Base-by-base conservation (phyloP, 2,888 invertebrate species). In the Lasioglossum morio region DNA sequence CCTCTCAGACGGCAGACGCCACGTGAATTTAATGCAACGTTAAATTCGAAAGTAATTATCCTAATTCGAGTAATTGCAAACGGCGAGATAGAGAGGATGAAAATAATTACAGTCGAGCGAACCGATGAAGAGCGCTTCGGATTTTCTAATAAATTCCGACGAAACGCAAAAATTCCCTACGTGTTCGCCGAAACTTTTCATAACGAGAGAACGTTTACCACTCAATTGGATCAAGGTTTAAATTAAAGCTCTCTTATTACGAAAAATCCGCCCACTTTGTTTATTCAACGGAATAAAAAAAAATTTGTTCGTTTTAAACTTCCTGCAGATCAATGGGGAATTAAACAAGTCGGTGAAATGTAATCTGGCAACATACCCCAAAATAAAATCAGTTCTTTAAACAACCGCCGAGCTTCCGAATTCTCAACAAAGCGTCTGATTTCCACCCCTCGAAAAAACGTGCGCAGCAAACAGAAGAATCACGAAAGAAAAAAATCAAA, bases 41-140 rank as follows among this genome's bases (percentile, higher is more conserved):
- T 75, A 57, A 75, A 34, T 57, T 57, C 72, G n/a, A 72, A 8
- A 66, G 78, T 30, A 75, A 84, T 84, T 83, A 75, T 83, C 43
- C 37, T 37, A 84, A 75, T 63, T 66, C 53, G 37, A 37, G 43
- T 53, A 79, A 83, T 75, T 83, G n/a, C 53, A n/a, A 73, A 57
- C 57, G 23, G 46, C 34, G 19, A 23, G 53, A 53, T 23, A 53
- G 53, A 23, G 34, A 12, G 48, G 69, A 48, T 12, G 73, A 34
- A 60, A 69, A 70, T 76, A 81, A 81, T 78, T 74, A 48, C 30
- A 34, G 77, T 23, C 23, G 46, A 23, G 14, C 34, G 46, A 60
- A 5, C 43, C 48, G 69, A 53, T 60, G 43, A 72, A 53, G 43
- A 70, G 66, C 34, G 66, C 34, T 5, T 27, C 60, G 66, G 37